phyloP scores from a whole-genome alignment of 2,888 invertebrate species.

The Cephus runcator region DNA sequence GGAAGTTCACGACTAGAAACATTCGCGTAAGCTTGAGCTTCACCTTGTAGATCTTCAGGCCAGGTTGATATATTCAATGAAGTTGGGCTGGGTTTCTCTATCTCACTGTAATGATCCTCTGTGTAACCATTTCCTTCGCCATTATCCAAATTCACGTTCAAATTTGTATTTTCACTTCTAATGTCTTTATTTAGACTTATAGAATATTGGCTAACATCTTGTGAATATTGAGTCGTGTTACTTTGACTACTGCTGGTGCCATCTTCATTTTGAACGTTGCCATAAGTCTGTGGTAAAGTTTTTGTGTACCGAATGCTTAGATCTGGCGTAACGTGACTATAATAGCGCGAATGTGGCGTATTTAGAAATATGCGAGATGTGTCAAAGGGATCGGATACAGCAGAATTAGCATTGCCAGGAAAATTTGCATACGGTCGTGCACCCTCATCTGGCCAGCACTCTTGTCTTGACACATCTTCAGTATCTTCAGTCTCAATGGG shows the following conservation, averaged over 20 bases:
- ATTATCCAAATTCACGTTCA: slow-evolving; percentile 45
- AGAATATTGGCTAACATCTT: slow-evolving; percentile 41
- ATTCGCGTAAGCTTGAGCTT: slow-evolving; percentile 50
- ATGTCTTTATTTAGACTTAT: slow-evolving; percentile 49
- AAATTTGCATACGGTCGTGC: slow-evolving; percentile 58
- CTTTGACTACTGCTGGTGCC: slow-evolving; percentile 17
- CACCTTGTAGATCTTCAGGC: slow-evolving; percentile 55
- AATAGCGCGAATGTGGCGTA: slow-evolving; percentile 60
- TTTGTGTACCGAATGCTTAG: slow-evolving; percentile 40
- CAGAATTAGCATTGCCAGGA: slow-evolving; percentile 36
- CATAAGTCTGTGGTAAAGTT: slow-evolving; percentile 43
- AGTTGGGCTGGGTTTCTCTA: slow-evolving; percentile 46
- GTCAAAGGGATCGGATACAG: slow-evolving; percentile 75
- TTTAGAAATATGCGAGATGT: slow-evolving; percentile 68
- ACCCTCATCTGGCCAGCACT: slow-evolving; percentile 49
- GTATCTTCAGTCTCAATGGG: slow-evolving; percentile 51
- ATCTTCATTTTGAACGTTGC: slow-evolving; percentile 48
- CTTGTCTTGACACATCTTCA: slow-evolving; percentile 20
- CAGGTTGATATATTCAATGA: slow-evolving; percentile 42
- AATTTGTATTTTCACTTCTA: slow-evolving; percentile 47
- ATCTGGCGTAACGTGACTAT: slow-evolving; percentile 63
- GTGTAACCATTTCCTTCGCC: slow-evolving; percentile 33
- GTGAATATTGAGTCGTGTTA: slow-evolving; percentile 30
- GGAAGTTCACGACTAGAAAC: slow-evolving; percentile 34
- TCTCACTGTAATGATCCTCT: slow-evolving; percentile 55